Evolutionary conservation across 1,140 invertebrate genomes (phyloP), one percentile per base, ranked within the genome.

Genomic region (Hetaerina americana): DNA sequence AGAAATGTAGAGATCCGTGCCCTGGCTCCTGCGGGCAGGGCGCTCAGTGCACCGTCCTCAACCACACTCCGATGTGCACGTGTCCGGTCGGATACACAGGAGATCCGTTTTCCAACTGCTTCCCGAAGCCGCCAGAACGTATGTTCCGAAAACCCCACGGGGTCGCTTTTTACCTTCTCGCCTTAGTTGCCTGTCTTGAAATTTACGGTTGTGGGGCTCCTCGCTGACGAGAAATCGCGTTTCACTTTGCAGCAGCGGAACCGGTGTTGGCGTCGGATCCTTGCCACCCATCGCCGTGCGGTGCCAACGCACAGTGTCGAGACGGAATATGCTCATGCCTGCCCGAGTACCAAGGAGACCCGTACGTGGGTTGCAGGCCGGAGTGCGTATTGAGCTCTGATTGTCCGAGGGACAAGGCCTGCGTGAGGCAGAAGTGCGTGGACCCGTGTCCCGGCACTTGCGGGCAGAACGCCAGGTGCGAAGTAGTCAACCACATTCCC

Each of bases 391-490:
- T 87, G 1, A 89, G 87, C 78, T 83, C 82, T 28, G 88, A 89
- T 78, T 89, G 88, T 80, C 79, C 86, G 5, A 82, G 84, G 49
- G 84, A 87, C 70, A 84, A 81, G 76, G 86, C 90, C 1, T 94
- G 92, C 75, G 85, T 91, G 22, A 85, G 85, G 73, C 87, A 88
- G 75, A 90, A 89, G 82, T 93, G 92, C 78, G 79, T 84, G 28
- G 89, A 93, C 79, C 91, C 91, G 24, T 93, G 91, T 77, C 82
- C 83, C 22, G 88, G 86, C 71, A 86, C 86, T 25, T 92, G 91
- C 80, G 90, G 90, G 0, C 82, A 86, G 69, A 87, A 87, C 77
- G 88, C 90, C 22, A 78, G 84, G 70, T 92, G 90, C 77, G 82
- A 84, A 26, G 87, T 90, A 0, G 83, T 87, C 69, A 90, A 90